Conservation (phyloP, 2,113 vertebrate genomes). For the Agelaius phoeniceus region DNA sequence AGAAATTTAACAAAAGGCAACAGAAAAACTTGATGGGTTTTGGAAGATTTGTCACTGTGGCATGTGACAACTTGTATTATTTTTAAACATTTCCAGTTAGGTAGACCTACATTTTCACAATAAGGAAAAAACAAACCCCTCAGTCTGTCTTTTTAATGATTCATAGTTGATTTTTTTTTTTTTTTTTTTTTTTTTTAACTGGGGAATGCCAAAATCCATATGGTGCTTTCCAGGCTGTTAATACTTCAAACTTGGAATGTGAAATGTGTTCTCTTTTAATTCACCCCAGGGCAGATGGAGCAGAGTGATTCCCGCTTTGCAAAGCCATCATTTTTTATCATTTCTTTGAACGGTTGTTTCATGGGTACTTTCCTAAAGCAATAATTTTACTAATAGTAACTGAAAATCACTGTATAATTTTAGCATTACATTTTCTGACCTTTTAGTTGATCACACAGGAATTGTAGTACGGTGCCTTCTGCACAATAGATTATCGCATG, state of each 20-base stretch:
- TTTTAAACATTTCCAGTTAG: neutral
- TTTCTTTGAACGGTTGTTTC: neutral
- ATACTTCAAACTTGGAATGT: neutral
- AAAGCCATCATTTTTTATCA: neutral
- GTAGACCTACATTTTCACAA: neutral
- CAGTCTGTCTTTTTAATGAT: neutral
- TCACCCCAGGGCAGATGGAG: conserved; percentile 9
- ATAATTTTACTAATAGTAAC: conserved; percentile 33
- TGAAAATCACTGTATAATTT: conserved; percentile 52
- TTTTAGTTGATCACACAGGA: neutral
- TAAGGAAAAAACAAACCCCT: fast-evolving
- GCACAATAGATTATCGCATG: neutral
- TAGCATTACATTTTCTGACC: conserved; percentile 33
- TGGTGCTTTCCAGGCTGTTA: conserved; percentile 1
- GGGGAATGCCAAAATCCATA: neutral
- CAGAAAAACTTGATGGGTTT: neutral
- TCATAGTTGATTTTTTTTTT: neutral
- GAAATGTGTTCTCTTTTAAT: neutral
- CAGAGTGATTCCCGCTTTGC: neutral
- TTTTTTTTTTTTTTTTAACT: neutral
- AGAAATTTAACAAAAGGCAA: neutral
- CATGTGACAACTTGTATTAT: neutral
- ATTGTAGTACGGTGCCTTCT: conserved; percentile 9
- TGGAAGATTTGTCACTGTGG: neutral
- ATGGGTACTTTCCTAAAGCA: conserved; percentile 34